These are phyloP conservation scores for Pao palembangensis DNA, from an alignment of 2,113 vertebrate species.

Conservation along the genomic window DNA sequence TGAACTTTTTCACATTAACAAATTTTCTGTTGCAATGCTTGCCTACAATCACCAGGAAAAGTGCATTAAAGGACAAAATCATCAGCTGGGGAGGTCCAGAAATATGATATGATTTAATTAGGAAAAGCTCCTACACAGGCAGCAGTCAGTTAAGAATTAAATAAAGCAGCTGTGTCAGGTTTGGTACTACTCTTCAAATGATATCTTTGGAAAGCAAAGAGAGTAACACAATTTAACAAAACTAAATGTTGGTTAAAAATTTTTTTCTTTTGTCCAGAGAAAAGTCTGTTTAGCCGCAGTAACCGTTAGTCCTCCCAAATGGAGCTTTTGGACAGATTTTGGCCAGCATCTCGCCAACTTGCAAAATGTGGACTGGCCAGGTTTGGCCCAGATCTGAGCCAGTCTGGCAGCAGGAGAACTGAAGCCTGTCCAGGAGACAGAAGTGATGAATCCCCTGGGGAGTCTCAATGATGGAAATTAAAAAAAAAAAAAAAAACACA, in stretches of 20 bases:
- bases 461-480: conserved; percentile 21
- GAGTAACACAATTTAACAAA: conserved; percentile 22
- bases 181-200: conserved; percentile 16
- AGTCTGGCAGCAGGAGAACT: conserved; percentile 43
- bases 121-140: conserved; percentile 34
- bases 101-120: conserved; percentile 32
- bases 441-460: conserved; percentile 35
- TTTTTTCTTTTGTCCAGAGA: conserved; percentile 24
- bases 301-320: conserved; percentile 45
- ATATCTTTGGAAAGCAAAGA: not conserved
- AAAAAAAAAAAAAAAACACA: not conserved
- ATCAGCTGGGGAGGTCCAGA: conserved; percentile 25
- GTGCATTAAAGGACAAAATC: conserved; percentile 8
- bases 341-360: conserved; percentile 41
- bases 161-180: conserved; percentile 11
- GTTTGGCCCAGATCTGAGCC: conserved; percentile 49
- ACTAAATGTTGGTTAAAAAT: conserved; percentile 30
- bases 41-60: conserved; percentile 12
- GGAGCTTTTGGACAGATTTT: conserved; percentile 35
- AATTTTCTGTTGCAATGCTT: conserved; percentile 22
- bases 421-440: conserved; percentile 41
- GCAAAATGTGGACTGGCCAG: conserved; percentile 39
- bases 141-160: conserved; percentile 42
- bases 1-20: conserved; percentile 18
- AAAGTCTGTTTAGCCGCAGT: conserved; percentile 32